Evolutionary conservation across 2,797 vertebrate genomes (phyloP).

Genomic region (Cyprinodon diabolis): DNA sequence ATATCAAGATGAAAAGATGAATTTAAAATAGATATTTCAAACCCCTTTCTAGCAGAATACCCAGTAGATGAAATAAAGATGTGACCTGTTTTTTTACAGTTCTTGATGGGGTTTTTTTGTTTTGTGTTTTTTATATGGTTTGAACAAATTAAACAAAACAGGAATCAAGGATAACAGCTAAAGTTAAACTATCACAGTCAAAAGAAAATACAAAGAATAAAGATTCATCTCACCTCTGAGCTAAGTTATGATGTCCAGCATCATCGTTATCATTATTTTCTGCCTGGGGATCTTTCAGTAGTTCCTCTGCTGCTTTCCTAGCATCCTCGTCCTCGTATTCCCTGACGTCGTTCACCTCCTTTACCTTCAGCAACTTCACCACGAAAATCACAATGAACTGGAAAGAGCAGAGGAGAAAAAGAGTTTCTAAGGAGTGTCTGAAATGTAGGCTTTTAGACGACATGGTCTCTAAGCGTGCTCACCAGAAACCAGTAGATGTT

Average conservation of each 20-base stretch:
- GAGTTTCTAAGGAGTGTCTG: neutral
- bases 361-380: constrained; percentile 90
- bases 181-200: neutral
- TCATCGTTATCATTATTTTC: constrained; percentile 48
- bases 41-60: no score
- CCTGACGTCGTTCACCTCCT: constrained; percentile 89
- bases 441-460: neutral
- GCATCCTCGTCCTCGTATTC: constrained; percentile 89
- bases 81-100: no score
- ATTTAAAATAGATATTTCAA: neutral
- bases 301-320: constrained; percentile 40
- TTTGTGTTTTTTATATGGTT: no score
- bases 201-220: neutral
- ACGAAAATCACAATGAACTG: constrained; percentile 95
- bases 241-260: constrained; percentile 72
- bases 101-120: no score
- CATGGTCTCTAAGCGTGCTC: constrained; percentile 62
- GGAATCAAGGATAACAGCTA: neutral
- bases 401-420: neutral
- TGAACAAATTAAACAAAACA: neutral
- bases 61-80: no score
- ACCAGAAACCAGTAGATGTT: constrained; percentile 99
- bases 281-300: constrained; percentile 36
- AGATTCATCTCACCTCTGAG: constrained; percentile 78
- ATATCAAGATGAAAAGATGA: neutral